Percentiles rank a stretch among this genome's conserved stretches.
These are phyloP conservation scores for Leptinotarsa undecemlineata DNA, from an alignment of 1,140 invertebrate species.

Conservation along the genomic window DNA sequence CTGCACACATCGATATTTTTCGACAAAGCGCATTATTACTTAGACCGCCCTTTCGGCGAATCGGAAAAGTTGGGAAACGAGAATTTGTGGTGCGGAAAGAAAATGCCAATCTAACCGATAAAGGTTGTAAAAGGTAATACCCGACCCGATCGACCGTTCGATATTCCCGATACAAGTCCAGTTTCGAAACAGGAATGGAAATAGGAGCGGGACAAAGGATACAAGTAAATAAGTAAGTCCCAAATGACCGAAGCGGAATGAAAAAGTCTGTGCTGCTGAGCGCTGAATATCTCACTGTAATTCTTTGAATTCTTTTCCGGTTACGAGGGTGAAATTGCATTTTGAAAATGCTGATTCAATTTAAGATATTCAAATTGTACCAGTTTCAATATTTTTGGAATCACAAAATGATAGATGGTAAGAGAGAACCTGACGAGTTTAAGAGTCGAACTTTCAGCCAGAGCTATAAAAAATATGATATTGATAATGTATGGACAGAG, in stretches of 20 bases:
- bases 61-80: constrained; percentile 2
- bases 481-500: no score
- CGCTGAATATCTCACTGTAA: not conserved
- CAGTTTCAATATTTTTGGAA: no score
- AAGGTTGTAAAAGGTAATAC: constrained; percentile 2
- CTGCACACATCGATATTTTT: not conserved
- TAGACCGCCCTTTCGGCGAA: constrained; percentile 4
- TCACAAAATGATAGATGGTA: no score
- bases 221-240: constrained; percentile 1
- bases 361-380: no score
- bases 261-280: not conserved
- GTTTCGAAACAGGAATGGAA: not conserved
- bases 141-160: not conserved
- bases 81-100: constrained; percentile 2
- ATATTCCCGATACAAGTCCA: constrained; percentile 5
- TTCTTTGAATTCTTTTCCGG: not conserved
- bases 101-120: constrained; percentile 8
- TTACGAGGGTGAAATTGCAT: not conserved
- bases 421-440: no score
- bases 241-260: not conserved
- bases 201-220: constrained; percentile 1
- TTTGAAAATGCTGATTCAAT: no score
- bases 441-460: no score
- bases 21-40: not conserved
- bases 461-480: no score